Conservation (phyloP, 2,113 vertebrate genomes). For the Mirounga angustirostris region DNA sequence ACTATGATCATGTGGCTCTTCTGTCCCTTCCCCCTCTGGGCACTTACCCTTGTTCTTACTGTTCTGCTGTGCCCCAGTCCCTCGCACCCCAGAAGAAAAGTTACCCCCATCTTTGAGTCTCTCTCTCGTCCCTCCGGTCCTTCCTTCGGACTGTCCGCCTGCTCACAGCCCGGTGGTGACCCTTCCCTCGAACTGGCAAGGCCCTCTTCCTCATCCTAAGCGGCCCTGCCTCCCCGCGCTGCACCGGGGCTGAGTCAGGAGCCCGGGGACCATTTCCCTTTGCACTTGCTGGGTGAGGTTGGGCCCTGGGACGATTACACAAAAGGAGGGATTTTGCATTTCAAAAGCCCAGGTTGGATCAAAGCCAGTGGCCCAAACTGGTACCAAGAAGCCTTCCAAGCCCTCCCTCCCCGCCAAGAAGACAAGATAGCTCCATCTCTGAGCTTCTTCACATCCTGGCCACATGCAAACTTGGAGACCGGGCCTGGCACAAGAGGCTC, state of each 20-base stretch:
- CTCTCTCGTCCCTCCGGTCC: neutral
- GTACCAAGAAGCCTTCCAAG: neutral
- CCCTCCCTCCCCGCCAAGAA: too few relatives aligned
- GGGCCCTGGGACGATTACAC: neutral
- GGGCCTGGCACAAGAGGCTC: neutral
- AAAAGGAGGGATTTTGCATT: neutral
- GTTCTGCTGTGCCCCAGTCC: neutral
- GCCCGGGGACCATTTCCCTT: neutral
- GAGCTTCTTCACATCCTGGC: neutral
- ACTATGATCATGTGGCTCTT: neutral
- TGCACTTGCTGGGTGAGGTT: neutral
- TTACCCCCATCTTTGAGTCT: neutral
- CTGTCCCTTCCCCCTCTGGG: neutral
- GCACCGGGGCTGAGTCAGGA: neutral
- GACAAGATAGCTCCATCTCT: neutral
- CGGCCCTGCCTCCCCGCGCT: neutral
- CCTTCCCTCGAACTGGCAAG: neutral
- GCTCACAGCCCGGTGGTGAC: neutral
- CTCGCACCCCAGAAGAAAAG: neutral
- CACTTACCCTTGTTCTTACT: neutral
- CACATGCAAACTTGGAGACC: neutral
- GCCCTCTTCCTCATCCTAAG: neutral
- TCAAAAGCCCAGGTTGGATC: neutral
- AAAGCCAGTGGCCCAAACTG: neutral
- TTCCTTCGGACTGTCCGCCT: neutral